Evolutionary conservation across 2,888 invertebrate genomes (phyloP), one percentile per base, ranked within the genome.

Genomic region (Phytoseiulus persimilis): DNA sequence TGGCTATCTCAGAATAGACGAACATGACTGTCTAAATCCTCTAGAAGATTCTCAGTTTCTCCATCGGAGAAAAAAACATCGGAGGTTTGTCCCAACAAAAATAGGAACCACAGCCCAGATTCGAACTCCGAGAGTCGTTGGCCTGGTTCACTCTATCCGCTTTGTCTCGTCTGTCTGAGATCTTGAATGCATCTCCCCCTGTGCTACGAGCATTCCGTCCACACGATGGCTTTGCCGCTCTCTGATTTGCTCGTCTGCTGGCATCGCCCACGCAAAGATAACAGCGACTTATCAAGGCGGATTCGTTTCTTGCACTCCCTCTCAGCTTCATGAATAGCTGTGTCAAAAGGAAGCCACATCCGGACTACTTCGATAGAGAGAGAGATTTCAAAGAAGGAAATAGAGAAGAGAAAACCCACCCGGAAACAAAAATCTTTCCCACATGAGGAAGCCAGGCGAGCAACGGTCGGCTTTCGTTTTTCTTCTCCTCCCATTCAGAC

Each of bases 391-490:
- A 65, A 65, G 28, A 65, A 23, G 65, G 65, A 65, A 65, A 65
- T 18, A 65, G 65, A 65, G 65, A 65, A 65, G 18, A 28, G 28
- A 65, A 65, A 65, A 83, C 87, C 6, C 87, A 87, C 32, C 87
- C 87, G 87, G 87, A 87, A 87, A 32, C 87, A 23, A 87, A 87
- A 87, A 87, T 87, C 87, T n/a, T n/a, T 11, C 33, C 87, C 32
- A n/a, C 23, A 39, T 9, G 39, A 39, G 39, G 39, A 39, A 65
- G 14, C 65, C 65, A 23, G 28, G 65, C 23, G 28, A 28, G 65
- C 65, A 65, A 28, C 65, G 28, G 65, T 65, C 65, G 65, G 14
- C 65, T 65, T 65, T 65, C 65, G 65, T 65, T 65, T 65, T 28
- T 65, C 65, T 28, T 28, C 65, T 28, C 18, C 65, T 65, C 18